Conservation (phyloP, 2,113 vertebrate genomes). For the Perccottus glenii region DNA sequence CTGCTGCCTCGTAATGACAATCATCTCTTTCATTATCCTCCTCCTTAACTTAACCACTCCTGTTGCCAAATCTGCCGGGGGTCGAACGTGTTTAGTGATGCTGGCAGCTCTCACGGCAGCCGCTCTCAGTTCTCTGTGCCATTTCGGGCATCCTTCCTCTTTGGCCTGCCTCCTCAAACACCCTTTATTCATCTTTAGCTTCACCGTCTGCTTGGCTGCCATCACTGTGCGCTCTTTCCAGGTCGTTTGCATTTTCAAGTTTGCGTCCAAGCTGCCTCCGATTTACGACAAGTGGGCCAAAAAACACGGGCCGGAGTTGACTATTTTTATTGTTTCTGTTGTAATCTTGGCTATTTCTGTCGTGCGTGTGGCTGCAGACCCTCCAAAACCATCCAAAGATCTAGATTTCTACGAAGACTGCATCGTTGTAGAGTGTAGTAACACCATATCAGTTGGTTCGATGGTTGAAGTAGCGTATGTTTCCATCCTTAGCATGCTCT, state of each 20-base stretch:
- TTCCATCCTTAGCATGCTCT: constrained; percentile 72
- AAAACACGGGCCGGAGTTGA: constrained; percentile 77
- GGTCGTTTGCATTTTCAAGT: constrained; percentile 85
- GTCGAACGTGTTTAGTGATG: constrained; percentile 85
- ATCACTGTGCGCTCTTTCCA: constrained; percentile 82
- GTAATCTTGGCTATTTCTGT: constrained; percentile 54
- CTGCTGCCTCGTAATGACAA: constrained; percentile 77
- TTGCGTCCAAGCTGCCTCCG: constrained; percentile 78
- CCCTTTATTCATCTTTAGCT: constrained; percentile 79
- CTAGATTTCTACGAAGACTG: constrained; percentile 70
- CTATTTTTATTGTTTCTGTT: constrained; percentile 60
- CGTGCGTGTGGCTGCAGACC: constrained; percentile 39
- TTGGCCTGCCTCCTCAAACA: constrained; percentile 76
- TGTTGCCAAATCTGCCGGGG: constrained; percentile 83
- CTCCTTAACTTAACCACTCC: constrained; percentile 78
- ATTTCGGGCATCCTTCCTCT: constrained; percentile 72
- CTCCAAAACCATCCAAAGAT: constrained; percentile 47
- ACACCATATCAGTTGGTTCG: constrained; percentile 63
- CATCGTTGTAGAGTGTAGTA: constrained; percentile 79
- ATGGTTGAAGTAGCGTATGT: constrained; percentile 64
- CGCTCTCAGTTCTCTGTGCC: constrained; percentile 67
- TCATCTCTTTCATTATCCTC: constrained; percentile 70
- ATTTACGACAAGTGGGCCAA: constrained; percentile 81
- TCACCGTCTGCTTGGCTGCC: constrained; percentile 82
- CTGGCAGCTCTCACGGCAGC: constrained; percentile 72